Evolutionary conservation across 2,888 invertebrate species (phyloP).

Genomic region (Gymnosoma rotundatum): DNA sequence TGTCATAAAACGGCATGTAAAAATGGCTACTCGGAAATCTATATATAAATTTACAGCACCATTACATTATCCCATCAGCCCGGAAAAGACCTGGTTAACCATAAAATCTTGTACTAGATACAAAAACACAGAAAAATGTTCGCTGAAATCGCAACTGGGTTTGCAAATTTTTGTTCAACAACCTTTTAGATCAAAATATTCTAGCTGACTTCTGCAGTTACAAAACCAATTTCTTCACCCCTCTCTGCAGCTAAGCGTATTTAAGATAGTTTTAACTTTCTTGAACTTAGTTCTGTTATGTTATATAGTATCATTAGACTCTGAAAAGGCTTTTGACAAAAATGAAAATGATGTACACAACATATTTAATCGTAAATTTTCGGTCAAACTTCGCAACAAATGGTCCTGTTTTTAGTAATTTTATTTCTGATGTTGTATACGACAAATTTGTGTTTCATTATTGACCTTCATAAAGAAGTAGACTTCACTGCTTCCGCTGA

Average conservation of each 20-base stretch:
- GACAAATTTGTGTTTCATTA: background rate
- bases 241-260: background rate
- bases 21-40: too few species aligned
- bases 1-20: too few species aligned
- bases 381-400: too few species aligned
- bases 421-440: too few species aligned
- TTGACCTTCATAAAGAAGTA: constrained; percentile 3
- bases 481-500: background rate
- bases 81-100: too few species aligned
- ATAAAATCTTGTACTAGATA: too few species aligned
- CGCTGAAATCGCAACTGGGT: background rate
- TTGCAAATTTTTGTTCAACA: constrained; percentile 6
- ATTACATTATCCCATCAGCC: too few species aligned
- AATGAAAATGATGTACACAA: constrained; percentile 7
- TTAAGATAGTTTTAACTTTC: background rate
- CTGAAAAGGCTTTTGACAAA: constrained; percentile 45
- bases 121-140: background rate
- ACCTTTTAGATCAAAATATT: constrained; percentile 5
- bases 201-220: background rate
- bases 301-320: constrained; percentile 38
- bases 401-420: too few species aligned
- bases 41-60: too few species aligned
- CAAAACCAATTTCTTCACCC: background rate
- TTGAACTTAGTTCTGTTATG: constrained; percentile 11
- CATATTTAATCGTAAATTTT: too few species aligned